Conservation (phyloP, 2,888 invertebrate species). For the Clitarchus hookeri region DNA sequence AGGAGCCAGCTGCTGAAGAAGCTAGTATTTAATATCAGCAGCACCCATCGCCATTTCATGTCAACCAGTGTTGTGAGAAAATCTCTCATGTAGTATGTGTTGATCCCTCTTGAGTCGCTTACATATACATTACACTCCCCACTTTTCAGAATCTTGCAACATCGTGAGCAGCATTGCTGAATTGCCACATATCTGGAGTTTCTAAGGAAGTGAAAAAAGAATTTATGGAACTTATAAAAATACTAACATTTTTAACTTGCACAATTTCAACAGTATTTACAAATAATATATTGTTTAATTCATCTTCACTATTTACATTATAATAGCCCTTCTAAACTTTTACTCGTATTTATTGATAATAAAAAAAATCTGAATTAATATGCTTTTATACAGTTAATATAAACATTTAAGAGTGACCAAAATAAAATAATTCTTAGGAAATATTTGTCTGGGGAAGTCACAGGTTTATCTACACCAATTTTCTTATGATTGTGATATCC, state of each 20-base stretch:
- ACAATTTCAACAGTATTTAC: no score
- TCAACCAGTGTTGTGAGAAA: conserved; percentile 66
- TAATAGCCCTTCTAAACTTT: no score
- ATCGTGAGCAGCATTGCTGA: not conserved
- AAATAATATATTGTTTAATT: no score
- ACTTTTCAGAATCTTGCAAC: not conserved
- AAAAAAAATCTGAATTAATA: no score
- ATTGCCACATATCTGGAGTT: not conserved
- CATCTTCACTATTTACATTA: no score
- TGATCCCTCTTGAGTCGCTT: not conserved
- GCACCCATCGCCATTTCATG: conserved; percentile 73
- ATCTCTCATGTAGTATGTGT: not conserved
- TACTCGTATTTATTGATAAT: no score
- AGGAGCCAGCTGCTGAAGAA: conserved; percentile 77
- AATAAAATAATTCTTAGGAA: no score
- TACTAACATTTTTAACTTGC: not conserved
- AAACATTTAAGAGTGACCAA: no score
- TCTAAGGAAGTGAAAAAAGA: not conserved
- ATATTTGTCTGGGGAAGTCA: no score
- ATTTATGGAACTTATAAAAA: not conserved
- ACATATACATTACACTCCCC: not conserved
- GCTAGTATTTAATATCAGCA: conserved; percentile 64
- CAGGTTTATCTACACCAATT: no score
- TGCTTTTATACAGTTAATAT: no score
- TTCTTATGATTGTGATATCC: no score